Evolutionary conservation across 1,140 invertebrate species (phyloP), one percentile per base, ranked within the genome.

Genomic region (Carposina sasakii): DNA sequence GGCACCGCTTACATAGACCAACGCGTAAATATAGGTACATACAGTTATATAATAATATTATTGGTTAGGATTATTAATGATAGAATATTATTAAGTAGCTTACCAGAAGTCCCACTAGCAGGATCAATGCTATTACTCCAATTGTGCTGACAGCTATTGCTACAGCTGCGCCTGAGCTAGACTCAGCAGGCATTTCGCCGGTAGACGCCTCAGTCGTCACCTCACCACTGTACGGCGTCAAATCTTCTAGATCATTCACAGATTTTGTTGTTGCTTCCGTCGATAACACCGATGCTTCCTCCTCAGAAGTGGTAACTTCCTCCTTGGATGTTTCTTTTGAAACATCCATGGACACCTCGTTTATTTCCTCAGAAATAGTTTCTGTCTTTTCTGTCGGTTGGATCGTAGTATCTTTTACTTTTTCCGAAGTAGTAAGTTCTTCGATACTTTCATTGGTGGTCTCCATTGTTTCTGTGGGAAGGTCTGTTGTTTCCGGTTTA

Each of bases 131-230:
- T n/a, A 78, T 76, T 12, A 81, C 77, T 16, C 79, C 79, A 26
- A 81, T 84, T 2, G 77, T 81, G 51, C 77, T 81, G 48, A 81
- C 77, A 23, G 76, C 77, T 10, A 84, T 81, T 0, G 81, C 79
- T 0, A 83, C 67, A 1, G 69, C 75, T 1, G 77, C 79, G 10
- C 77, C 79, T 0, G 76, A 73, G 0, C 74, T 68, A 6, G 63
- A 45, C 13, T 81, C 77, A 2, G 76, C 72, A 16, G 53, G 57
- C 10, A 71, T 20, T 2, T 68, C 67, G 31, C 64, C 55, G 0
- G 69, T 65, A 4, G 69, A 71, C 2, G 70, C 61, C 44, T 81
- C 74, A 0, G 79, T 83, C 0, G 79, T 83, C 63, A 76, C 54
- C 2, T 83, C 78, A 5, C 59, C 70, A 6, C 48, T 46, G 23